phyloP scores from a whole-genome alignment of 2,888 invertebrate species.

The Latrodectus elegans region DNA sequence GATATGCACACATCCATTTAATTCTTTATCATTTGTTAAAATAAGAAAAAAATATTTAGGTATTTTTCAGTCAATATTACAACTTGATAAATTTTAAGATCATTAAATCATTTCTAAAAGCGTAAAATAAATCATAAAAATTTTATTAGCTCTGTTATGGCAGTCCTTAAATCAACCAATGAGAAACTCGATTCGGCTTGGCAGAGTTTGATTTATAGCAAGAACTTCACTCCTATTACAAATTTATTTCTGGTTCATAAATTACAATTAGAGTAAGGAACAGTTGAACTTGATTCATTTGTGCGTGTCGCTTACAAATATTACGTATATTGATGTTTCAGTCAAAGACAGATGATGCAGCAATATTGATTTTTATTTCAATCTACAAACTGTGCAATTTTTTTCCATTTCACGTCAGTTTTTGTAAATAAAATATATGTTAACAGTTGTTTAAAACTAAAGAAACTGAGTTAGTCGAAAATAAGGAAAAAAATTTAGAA shows the following conservation, averaged over 20 bases:
- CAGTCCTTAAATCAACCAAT: not conserved
- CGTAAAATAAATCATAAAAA: not conserved
- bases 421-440: too few relatives aligned
- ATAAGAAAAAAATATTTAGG: too few relatives aligned
- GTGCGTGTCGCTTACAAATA: constrained; percentile 9
- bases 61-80: too few relatives aligned
- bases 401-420: too few relatives aligned
- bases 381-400: not conserved
- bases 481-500: too few relatives aligned
- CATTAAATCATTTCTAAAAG: not conserved
- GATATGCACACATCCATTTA: too few relatives aligned
- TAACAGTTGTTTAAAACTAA: too few relatives aligned
- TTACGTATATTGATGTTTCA: not conserved
- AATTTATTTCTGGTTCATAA: constrained; percentile 29
- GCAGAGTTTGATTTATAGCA: constrained; percentile 19
- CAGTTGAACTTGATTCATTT: constrained; percentile 25
- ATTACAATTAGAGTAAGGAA: constrained; percentile 5
- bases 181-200: not conserved
- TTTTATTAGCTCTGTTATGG: not conserved
- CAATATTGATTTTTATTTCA: constrained; percentile 14
- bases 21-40: too few relatives aligned
- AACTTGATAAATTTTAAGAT: not conserved
- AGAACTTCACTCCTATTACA: constrained; percentile 5
- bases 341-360: not conserved
- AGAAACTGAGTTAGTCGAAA: too few relatives aligned